Evolutionary conservation across 2,797 vertebrate genomes (phyloP), one percentile per base, ranked within the genome.

Genomic region (Lates japonicus): DNA sequence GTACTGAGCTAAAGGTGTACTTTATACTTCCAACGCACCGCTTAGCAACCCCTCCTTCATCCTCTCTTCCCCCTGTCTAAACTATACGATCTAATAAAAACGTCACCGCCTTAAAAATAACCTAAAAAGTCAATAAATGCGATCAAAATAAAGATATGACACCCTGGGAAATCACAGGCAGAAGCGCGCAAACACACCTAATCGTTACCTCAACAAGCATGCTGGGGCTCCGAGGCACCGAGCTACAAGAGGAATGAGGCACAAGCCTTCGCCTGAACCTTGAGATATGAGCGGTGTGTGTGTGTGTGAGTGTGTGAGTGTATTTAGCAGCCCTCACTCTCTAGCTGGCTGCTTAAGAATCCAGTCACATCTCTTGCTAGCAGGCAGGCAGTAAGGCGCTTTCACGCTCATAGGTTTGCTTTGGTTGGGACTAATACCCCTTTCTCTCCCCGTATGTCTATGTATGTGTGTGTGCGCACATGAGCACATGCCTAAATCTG

Each of bases 341-440:
- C 85, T 83, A 94, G 96, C 96, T 95, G 95, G 96, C 97, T 98
- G 97, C 97, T 99, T 99, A 97, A 97, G 97, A 99, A 98, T 98
- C 97, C 96, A 97, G 97, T 99, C 98, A 99, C 98, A 99, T 99
- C 97, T 97, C 97, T 96, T 90, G 93, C 94, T 97, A 96, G 97
- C 94, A 95, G 94, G 96, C 97, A 98, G 96, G 97, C 97, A 97
- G 97, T 98, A 98, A 98, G 97, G 96, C 97, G 97, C 97, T 98
- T 98, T 98, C 97, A 98, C 97, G 96, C 97, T 98, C 96, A 96
- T 97, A 97, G 97, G 97, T 97, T 97, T 96, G 97, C 97, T 97
- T 97, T 97, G 97, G 96, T 97, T 97, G 96, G 76, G 86, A 97
- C 97, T 98, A 98, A 98, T 97, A 97, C 97, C 96, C 96, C 91